Base-by-base conservation (phyloP, 2,888 invertebrate species). In the Ichneumon xanthorius region DNA sequence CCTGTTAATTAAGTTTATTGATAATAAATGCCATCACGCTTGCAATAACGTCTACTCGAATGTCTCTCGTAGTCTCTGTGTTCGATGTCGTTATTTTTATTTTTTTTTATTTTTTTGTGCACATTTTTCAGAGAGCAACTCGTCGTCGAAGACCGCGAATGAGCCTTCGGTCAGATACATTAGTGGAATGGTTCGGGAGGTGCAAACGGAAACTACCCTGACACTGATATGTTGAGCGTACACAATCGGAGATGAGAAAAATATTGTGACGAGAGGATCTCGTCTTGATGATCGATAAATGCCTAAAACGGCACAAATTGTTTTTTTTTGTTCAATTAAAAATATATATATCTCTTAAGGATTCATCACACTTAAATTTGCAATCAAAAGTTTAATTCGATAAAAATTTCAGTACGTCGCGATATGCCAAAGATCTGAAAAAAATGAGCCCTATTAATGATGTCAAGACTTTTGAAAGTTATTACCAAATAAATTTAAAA, bases 1-100 rank as follows among this genome's bases (percentile, higher is more conserved):
- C 91, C 93, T 94, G 93, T 93, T 93, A 92, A 93, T 93, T 93
- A 93, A 93, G 93, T 93, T 94, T 93, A 93, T 92, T 92, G 90
- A 93, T 93, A 94, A 94, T 94, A 94, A 94, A 94, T 92, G 94
- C 93, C 93, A 93, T 93, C 93, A 94, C 92, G 94, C 94, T 94
- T 94, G 93, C 93, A 92, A 90, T 90, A 90, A 90, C 81, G 87
- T 82, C 70, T 80, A 48, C 87, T 85, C 87, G 88, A 86, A 72
- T 86, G 80, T 88, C 80, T 85, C 88, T 87, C 80, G 80, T 78
- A 87, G 73, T 85, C 53, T 83, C 86, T 76, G 58, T 76, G n/a
- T 61, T 14, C 30, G 67, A 63, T 71, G 2, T 33, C 16, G 70
- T 68, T n/a, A 7, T 70, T 45, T 26, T 40, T 40, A 30, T 11